These are phyloP conservation scores for Allobates femoralis DNA, from an alignment of 2,797 vertebrate species.

Conservation along the genomic window DNA sequence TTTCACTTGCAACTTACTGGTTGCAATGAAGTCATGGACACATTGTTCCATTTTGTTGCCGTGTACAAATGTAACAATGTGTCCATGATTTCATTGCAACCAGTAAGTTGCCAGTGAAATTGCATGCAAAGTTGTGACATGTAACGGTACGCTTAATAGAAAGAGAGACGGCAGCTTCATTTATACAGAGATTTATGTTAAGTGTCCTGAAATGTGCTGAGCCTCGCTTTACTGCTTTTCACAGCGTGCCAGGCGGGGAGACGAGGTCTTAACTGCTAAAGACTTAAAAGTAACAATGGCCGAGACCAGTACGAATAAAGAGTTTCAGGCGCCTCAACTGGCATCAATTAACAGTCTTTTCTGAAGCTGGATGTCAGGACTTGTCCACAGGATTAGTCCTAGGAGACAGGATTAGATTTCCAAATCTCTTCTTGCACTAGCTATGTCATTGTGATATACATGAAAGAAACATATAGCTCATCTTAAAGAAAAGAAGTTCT, in stretches of 20 bases:
- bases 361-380: not conserved
- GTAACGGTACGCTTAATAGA: too few relatives aligned
- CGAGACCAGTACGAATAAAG: not conserved
- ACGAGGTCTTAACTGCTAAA: not conserved
- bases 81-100: too few relatives aligned
- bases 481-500: not conserved
- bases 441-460: not conserved
- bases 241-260: not conserved
- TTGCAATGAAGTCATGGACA: too few relatives aligned
- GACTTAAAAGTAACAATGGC: conserved; percentile 7
- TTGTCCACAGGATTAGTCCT: not conserved
- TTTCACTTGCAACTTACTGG: too few relatives aligned
- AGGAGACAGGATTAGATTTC: not conserved
- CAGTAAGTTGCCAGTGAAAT: too few relatives aligned
- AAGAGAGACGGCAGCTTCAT: conserved; percentile 35
- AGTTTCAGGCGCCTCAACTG: not conserved
- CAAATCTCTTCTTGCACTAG: not conserved
- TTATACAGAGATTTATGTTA: conserved; percentile 1
- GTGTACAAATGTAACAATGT: too few relatives aligned
- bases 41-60: too few relatives aligned
- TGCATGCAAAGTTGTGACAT: too few relatives aligned
- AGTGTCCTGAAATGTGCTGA: not conserved
- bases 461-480: not conserved
- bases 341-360: not conserved
- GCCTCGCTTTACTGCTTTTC: not conserved